These are phyloP conservation scores for Hybos culiciformis DNA, from an alignment of 2,888 invertebrate genomes.

Conservation along the genomic window DNA sequence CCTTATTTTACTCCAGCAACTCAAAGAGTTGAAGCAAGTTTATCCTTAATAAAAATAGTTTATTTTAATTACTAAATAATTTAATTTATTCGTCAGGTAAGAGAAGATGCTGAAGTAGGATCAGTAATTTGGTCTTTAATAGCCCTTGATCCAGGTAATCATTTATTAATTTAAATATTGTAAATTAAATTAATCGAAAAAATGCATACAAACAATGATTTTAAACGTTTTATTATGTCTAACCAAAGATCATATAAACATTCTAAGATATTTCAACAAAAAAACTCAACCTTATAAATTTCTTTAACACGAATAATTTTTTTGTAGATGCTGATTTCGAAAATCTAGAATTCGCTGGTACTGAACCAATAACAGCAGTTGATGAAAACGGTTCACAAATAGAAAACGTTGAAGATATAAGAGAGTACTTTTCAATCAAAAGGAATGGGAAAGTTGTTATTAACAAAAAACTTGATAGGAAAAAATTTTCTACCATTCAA, in stretches of 20 bases:
- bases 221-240: too few species aligned
- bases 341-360: constrained; percentile 48
- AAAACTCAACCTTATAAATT: too few species aligned
- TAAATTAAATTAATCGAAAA: too few species aligned
- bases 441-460: constrained; percentile 40
- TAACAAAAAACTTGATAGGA: constrained; percentile 30
- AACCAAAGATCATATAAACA: too few species aligned
- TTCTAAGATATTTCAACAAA: too few species aligned
- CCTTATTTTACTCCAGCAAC: constrained; percentile 68
- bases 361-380: constrained; percentile 60
- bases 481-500: constrained; percentile 45
- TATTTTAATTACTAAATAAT: constrained; percentile 2
- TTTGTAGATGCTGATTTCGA: constrained; percentile 53
- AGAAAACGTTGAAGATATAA: constrained; percentile 35
- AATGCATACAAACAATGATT: too few species aligned
- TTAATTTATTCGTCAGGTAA: constrained; percentile 37
- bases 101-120: constrained; percentile 63
- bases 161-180: too few species aligned
- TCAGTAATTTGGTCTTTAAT: constrained; percentile 55
- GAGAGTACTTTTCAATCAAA: constrained; percentile 52
- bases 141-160: constrained; percentile 72
- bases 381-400: constrained; percentile 68
- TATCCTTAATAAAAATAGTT: constrained; percentile 3
- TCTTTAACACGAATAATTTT: too few species aligned
- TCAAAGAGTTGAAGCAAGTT: constrained; percentile 57